Percentiles rank a stretch among this genome's conserved stretches.
These are phyloP conservation scores for Samia ricini DNA, from an alignment of 1,140 invertebrate species.

Conservation along the genomic window DNA sequence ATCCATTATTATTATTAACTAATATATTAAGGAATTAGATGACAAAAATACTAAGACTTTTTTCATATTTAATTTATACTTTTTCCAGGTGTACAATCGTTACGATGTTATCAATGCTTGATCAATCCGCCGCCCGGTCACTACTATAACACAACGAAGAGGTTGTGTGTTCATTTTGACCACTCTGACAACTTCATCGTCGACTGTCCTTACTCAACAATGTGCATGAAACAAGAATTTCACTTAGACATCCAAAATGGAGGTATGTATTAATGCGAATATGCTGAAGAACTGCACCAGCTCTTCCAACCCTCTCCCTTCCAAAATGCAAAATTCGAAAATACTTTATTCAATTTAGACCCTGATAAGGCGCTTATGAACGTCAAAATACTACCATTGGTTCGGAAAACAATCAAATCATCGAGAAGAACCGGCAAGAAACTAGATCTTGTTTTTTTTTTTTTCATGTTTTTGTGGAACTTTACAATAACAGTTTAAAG, in stretches of 20 bases:
- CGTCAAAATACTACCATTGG: too few species aligned
- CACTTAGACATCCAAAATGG: slow-evolving; percentile 80
- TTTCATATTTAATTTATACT: slow-evolving; percentile 2
- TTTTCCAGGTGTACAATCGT: slow-evolving; percentile 52
- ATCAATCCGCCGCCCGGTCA: slow-evolving; percentile 76
- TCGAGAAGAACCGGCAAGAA: too few species aligned
- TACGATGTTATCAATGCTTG: slow-evolving; percentile 84
- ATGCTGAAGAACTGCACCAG: background rate
- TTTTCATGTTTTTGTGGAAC: too few species aligned
- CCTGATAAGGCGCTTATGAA: too few species aligned
- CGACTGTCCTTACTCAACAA: slow-evolving; percentile 87
- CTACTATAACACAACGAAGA: slow-evolving; percentile 74
- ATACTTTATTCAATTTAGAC: too few species aligned
- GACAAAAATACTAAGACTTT: too few species aligned
- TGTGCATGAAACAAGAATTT: slow-evolving; percentile 87
- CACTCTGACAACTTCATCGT: slow-evolving; percentile 81
- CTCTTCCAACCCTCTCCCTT: background rate
- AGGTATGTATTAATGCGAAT: slow-evolving; percentile 57
- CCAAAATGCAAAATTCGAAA: background rate
- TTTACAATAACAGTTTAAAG: too few species aligned
- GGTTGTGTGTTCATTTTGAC: slow-evolving; percentile 85
- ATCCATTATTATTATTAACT: too few species aligned
- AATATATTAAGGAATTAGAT: too few species aligned
- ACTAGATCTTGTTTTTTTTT: too few species aligned
- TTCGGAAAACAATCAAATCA: too few species aligned